Conservation (phyloP, 2,797 vertebrate species). For the Pagetopsis macropterus region DNA sequence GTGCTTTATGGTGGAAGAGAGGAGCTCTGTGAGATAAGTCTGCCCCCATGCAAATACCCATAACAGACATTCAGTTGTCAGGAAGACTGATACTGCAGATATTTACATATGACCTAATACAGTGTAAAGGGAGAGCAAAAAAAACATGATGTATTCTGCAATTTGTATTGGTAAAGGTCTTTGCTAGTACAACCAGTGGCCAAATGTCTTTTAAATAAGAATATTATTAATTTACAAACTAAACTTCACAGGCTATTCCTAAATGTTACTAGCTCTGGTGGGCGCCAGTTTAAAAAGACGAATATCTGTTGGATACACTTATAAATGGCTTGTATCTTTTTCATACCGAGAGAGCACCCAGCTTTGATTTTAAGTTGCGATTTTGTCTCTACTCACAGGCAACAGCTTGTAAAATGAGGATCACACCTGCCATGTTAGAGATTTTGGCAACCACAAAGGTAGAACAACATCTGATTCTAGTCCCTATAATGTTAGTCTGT, state of each 20-base stretch:
- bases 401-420: slow-evolving; percentile 8
- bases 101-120: slow-evolving; percentile 59
- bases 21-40: slow-evolving; percentile 48
- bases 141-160: not conserved
- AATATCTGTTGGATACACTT: too few species aligned
- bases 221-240: not conserved
- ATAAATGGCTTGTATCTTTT: too few species aligned
- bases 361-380: too few species aligned
- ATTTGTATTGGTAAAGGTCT: not conserved
- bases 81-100: slow-evolving; percentile 17
- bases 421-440: not conserved
- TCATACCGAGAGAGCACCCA: too few species aligned
- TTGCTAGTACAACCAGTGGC: not conserved
- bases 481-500: not conserved
- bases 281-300: not conserved
- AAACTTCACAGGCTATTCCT: not conserved
- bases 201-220: not conserved
- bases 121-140: slow-evolving; percentile 11
- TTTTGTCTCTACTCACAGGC: too few species aligned
- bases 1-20: slow-evolving; percentile 39
- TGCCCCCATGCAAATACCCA: slow-evolving; percentile 71
- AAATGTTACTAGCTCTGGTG: not conserved
- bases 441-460: not conserved
- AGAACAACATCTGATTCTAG: not conserved
- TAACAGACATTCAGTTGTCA: slow-evolving; percentile 30